Base-by-base conservation (phyloP, 2,797 vertebrate genomes). In the Synaphobranchus kaupii region DNA sequence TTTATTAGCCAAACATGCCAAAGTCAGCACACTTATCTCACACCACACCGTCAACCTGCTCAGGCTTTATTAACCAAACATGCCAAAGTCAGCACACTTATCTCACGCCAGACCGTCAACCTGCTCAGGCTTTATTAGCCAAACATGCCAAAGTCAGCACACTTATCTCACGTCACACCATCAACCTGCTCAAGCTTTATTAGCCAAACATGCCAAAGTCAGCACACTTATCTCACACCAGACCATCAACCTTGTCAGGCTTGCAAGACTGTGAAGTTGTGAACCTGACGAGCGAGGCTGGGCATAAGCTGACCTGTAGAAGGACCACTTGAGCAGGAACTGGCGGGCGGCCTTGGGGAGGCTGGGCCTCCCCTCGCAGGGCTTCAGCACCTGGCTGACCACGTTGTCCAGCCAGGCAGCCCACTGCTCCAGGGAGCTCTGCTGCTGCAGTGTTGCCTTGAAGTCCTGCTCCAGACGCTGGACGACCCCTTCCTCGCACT, bases 351-450 rank as follows among this genome's bases (percentile, higher is more conserved):
- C 99, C 92, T 97, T 97, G 87, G 99, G 98, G 91, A 99, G 99
- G 93, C 96, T 96, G 91, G 97, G 96, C 80, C 97, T 96, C 88
- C 98, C 98, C 73, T 98, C 97, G 0, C 98, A 98, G 28, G 97
- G 98, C 93, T 98, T 98, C 71, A 99, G 97, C 86, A 98, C 98
- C 89, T 98, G 98, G 31, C 96, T 98, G 86, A 99, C 98, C 78
- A 99, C 99, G 0, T 95, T 97, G 86, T 99, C 98, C 90, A 99
- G 96, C 99, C 99, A 99, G 44, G 94, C 93, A 1, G 99, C 99
- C 99, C 99, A 99, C 90, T 99, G 98, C 92, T 99, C 99, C 95
- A 99, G 94, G 4, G 98, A 99, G 93, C 98, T 99, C 89, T 99
- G 98, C 94, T 98, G 99, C 95, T 99, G 98, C 86, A 99, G 93